Base-by-base conservation (phyloP, 2,888 invertebrate genomes). In the Dryobotodes eremita region DNA sequence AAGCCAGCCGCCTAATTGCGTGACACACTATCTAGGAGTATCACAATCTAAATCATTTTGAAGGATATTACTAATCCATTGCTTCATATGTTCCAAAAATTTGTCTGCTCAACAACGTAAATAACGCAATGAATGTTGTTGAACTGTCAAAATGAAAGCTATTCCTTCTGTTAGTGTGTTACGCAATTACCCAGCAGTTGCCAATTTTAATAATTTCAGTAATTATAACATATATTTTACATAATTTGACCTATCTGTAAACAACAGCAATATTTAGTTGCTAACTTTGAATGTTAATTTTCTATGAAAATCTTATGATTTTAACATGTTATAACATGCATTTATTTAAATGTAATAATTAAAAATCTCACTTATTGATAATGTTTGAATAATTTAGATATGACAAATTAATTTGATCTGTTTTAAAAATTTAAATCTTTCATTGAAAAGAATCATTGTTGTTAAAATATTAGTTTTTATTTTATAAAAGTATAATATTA, bases 391-490 rank as follows among this genome's bases (percentile, higher is more conserved):
- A 75, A 82, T 83, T 85, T 81, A 82, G 71, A 75, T 81, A 84
- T 62, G 72, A 57, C 77, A 71, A 75, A 50, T 65, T 72, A 72
- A 85, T 85, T 77, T 75, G 20, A 68, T n/a, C 80, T 85, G 85
- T 85, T 85, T 85, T 83, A 74, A 78, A 73, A 78, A 84, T 81
- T 78, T 78, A 86, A 86, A 84, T 78, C 83, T 83, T 85, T 69
- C 31, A 26, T 68, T 76, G 11, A n/a, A 75, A 66, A 42, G 8
- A 74, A 72, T 80, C 69, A 75, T 73, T 71, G 68, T 78, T 83
- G 74, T 78, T 77, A 69, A 74, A 75, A 64, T 48, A 48, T 70
- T 72, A 70, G 26, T 70, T 82, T 82, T 71, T 75, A 77, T 80
- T 82, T 75, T 80, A 57, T 73, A 66, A 42, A 76, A 86, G 62